Evolutionary conservation across 2,888 invertebrate species (phyloP), one percentile per base, ranked within the genome.

Genomic region (Apamea crenata): DNA sequence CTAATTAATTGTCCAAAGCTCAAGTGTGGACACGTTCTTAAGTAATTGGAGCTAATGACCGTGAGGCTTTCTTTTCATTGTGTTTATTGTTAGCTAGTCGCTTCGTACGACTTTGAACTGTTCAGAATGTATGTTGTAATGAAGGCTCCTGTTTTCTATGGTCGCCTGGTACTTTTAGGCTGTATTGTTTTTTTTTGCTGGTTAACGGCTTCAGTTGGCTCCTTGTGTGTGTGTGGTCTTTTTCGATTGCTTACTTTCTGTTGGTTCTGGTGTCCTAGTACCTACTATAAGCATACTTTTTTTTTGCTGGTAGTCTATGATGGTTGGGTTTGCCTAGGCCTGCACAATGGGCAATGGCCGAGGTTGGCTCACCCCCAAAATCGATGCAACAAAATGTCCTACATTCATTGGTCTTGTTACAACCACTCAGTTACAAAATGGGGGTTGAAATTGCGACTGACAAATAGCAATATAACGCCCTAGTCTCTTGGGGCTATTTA

Each of bases 1-100:
- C 74, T 80, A 74, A 87, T 84, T 74, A 77, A 77, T 77, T 56
- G 29, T 68, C 50, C 32, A 53, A 74, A 76, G 67, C 88, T 83
- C 80, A 77, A 86, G 67, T 78, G 77, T 90, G 77, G 80, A 74
- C 78, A 74, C 56, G 53, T 61, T 84, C 88, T 80, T 72, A 47
- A 79, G 69, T 88, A 89, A 89, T 86, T 89, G 90, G 32, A 80
- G 82, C 77, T 89, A 88, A 89, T 88, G 76, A 74, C 81, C 78
- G 86, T 77, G 78, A 73, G 44, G 79, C 79, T 88, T 88, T 88
- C 87, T 89, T 88, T 82, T 77, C 80, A 89, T 82, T 88, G 89
- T 82, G 59, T 81, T 76, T 80, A 85, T 83, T 83, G 77, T 82
- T 73, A 74, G 36, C 66, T 73, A 36, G 56, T 78, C 25, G 29